These are phyloP conservation scores for Parotocinclus haroldoi DNA, from an alignment of 2,797 vertebrate genomes.

Conservation along the genomic window DNA sequence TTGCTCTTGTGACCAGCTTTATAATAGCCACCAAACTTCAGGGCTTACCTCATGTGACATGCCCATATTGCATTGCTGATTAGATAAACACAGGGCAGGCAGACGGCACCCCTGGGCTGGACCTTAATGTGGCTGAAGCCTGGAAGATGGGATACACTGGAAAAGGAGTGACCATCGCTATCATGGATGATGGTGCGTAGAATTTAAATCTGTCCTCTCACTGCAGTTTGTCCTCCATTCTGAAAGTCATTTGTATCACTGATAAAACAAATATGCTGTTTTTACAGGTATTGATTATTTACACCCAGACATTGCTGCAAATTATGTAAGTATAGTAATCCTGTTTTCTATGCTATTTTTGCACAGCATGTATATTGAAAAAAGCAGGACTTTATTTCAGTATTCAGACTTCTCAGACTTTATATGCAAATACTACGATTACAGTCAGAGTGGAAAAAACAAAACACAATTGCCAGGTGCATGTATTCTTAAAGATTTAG, in stretches of 20 bases:
- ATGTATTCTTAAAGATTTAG: too few species aligned
- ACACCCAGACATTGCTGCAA: constrained; percentile 94
- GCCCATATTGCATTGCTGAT: constrained; percentile 61
- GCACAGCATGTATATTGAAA: too few species aligned
- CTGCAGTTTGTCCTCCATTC: neutral
- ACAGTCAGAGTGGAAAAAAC: too few species aligned
- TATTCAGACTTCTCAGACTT: too few species aligned
- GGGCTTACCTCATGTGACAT: constrained; percentile 57
- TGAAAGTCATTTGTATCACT: neutral
- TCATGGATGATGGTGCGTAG: constrained; percentile 96
- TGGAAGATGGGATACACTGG: constrained; percentile 97
- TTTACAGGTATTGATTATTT: constrained; percentile 94
- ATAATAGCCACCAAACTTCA: constrained; percentile 49
- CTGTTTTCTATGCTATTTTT: neutral
- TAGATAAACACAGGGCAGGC: constrained; percentile 99
- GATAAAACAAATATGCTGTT: neutral
- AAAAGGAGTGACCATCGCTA: constrained; percentile 95
- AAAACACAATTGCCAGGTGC: too few species aligned
- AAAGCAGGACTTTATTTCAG: too few species aligned
- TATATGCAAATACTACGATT: too few species aligned
- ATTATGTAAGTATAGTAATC: constrained; percentile 87
- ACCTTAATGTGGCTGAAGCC: constrained; percentile 98
- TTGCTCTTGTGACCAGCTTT: constrained; percentile 46
- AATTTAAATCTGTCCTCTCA: neutral
- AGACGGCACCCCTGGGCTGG: constrained; percentile 95